Evolutionary conservation across 2,113 vertebrate genomes (phyloP).

Genomic region (Vimba vimba): DNA sequence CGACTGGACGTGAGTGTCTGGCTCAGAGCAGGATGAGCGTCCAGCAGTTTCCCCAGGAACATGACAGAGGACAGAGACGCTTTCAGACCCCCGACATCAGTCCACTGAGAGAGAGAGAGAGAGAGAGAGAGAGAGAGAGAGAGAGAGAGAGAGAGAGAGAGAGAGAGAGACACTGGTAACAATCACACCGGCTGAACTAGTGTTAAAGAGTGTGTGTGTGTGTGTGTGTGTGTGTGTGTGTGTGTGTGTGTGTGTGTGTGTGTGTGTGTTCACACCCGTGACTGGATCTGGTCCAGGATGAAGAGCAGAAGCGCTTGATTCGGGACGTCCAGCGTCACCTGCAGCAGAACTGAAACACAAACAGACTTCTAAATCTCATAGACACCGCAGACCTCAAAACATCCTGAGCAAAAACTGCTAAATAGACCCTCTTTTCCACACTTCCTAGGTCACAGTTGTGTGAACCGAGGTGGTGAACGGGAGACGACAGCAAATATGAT

Average conservation of each 20-base stretch:
- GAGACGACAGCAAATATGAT: too few species aligned
- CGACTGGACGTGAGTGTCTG: slow-evolving; percentile 79
- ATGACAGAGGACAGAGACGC: slow-evolving; percentile 76
- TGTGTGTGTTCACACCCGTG: slow-evolving; percentile 79
- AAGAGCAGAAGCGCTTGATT: slow-evolving; percentile 76
- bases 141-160: background rate
- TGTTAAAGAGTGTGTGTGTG: background rate
- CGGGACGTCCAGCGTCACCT: slow-evolving; percentile 82
- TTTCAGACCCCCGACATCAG: slow-evolving; percentile 56
- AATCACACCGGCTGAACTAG: slow-evolving; percentile 11
- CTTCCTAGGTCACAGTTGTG: too few species aligned
- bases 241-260: slow-evolving; percentile 23
- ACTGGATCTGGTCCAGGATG: slow-evolving; percentile 83
- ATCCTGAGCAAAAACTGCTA: too few species aligned
- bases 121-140: background rate
- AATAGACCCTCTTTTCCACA: too few species aligned
- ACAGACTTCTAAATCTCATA: slow-evolving; percentile 28
- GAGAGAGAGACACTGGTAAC: background rate
- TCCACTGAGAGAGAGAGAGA: slow-evolving; percentile 65
- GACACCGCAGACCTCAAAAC: background rate
- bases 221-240: slow-evolving; percentile 10
- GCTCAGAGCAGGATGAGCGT: slow-evolving; percentile 79
- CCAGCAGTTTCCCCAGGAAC: slow-evolving; percentile 87
- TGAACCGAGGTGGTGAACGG: too few species aligned
- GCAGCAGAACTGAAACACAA: slow-evolving; percentile 82